phyloP scores from a whole-genome alignment of 2,888 invertebrate genomes.

The Sarcophaga variegata region DNA sequence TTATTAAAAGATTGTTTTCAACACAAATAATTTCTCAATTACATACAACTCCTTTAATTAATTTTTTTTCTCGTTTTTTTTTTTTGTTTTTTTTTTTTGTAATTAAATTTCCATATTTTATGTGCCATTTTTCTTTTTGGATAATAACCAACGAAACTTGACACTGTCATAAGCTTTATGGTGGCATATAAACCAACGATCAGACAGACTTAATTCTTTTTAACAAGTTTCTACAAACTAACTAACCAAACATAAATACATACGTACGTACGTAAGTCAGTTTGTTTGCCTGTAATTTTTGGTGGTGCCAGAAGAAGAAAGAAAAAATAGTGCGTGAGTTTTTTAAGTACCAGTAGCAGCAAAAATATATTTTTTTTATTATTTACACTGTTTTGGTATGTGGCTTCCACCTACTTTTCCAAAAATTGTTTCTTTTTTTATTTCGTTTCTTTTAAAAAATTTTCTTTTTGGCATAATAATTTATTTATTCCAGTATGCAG shows the following conservation, averaged over 20 bases:
- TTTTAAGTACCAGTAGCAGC: not conserved
- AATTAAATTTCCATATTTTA: no score
- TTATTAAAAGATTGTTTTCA: no score
- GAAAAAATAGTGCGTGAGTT: not conserved
- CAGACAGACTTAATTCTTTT: no score
- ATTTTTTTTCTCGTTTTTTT: no score
- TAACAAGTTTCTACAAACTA: no score
- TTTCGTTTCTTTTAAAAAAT: not conserved
- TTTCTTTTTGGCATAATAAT: conserved; percentile 41
- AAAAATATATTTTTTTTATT: not conserved
- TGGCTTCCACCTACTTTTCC: conserved; percentile 49
- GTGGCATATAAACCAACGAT: no score
- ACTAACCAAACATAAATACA: not conserved
- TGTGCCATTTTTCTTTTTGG: no score
- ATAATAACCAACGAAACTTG: no score
- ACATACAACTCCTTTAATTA: no score
- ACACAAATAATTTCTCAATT: no score
- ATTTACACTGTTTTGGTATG: conserved; percentile 4
- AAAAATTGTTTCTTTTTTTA: conserved; percentile 1
- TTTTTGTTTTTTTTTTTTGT: no score
- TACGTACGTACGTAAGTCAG: not conserved
- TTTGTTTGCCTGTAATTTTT: not conserved
- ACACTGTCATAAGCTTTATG: no score
- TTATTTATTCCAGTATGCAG: conserved; percentile 45
- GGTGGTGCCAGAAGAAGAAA: conserved; percentile 7